phyloP scores from a whole-genome alignment of 2,797 vertebrate genomes.

The Aviceda leuphotes region DNA sequence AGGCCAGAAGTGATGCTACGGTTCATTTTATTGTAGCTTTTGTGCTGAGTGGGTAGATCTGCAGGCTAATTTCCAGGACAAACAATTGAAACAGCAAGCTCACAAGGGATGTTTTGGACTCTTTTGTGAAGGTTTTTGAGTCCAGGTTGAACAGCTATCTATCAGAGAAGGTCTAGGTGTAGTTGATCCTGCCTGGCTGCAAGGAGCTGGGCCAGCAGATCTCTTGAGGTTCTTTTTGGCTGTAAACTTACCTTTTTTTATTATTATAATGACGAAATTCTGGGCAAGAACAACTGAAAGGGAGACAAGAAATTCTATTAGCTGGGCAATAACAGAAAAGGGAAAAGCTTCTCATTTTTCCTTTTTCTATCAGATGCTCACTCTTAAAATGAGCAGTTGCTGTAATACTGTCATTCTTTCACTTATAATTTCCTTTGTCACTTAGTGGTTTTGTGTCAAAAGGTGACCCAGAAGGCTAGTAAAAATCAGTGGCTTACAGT shows the following conservation, averaged over 20 bases:
- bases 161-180: not conserved
- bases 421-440: not conserved
- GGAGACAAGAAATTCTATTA: not conserved
- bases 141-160: not conserved
- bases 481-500: not conserved
- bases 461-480: not conserved
- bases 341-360: constrained; percentile 4
- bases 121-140: not conserved
- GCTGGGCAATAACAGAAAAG: not conserved
- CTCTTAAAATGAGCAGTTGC: not conserved
- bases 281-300: not conserved
- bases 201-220: not conserved
- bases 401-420: not conserved
- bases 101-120: not conserved
- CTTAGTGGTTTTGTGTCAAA: not conserved
- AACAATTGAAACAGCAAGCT: not conserved
- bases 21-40: not conserved
- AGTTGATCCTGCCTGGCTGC: not conserved
- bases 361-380: not conserved
- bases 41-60: not conserved
- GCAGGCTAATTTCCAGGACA: not conserved
- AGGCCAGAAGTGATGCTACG: not conserved
- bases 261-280: not conserved
- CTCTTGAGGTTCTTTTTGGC: not conserved
- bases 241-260: not conserved